Percentiles rank a stretch among this genome's conserved stretches.
Conservation (phyloP, 2,113 vertebrate genomes). For the Illadopsis cleaveri region DNA sequence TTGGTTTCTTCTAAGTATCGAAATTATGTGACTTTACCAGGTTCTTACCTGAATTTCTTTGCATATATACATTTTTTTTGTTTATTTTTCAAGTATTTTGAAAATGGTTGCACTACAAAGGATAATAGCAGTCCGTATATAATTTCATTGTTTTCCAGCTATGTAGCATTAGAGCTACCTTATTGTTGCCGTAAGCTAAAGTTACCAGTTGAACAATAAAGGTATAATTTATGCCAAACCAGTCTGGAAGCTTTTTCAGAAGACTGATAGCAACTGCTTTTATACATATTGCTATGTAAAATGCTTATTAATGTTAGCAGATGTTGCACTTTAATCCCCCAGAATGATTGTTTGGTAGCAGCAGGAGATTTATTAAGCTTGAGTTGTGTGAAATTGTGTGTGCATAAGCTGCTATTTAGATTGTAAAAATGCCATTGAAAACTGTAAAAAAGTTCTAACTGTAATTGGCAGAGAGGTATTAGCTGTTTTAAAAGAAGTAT, state of each 20-base stretch:
- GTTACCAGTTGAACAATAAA: conserved; percentile 51
- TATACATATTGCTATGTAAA: conserved; percentile 71
- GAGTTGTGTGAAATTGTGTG: conserved; percentile 83
- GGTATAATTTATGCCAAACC: conserved; percentile 65
- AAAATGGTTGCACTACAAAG: neutral
- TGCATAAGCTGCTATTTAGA: conserved; percentile 80
- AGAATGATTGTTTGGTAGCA: conserved; percentile 82
- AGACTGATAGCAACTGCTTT: conserved; percentile 69
- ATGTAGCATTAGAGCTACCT: conserved; percentile 6
- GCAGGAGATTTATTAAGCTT: conserved; percentile 82
- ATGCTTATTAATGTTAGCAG: conserved; percentile 79
- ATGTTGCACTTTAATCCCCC: conserved; percentile 79
- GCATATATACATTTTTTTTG: neutral
- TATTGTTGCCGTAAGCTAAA: conserved; percentile 49
- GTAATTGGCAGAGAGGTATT: conserved; percentile 88
- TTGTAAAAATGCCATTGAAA: conserved; percentile 79
- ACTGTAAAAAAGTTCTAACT: conserved; percentile 82
- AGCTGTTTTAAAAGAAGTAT: conserved; percentile 82
- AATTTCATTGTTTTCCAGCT: neutral
- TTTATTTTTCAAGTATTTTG: conserved; percentile 22
- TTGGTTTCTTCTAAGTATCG: neutral
- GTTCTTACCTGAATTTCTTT: neutral
- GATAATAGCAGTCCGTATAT: neutral
- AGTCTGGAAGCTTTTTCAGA: conserved; percentile 62
- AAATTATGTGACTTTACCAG: neutral